Conservation (phyloP, 2,888 invertebrate species). For the Patella ulyssiponensis region DNA sequence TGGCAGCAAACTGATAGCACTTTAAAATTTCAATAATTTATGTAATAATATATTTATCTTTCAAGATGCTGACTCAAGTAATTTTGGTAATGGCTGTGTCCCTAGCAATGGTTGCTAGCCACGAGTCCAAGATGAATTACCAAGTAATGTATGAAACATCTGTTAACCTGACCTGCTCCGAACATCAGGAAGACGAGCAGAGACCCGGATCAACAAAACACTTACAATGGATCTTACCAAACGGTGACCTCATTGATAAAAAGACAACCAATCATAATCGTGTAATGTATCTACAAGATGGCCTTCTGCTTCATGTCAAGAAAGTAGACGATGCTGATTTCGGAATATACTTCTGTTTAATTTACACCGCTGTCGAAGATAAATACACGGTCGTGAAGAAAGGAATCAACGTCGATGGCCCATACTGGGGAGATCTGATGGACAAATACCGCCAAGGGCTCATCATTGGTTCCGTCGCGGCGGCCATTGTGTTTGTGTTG, state of each 20-base stretch:
- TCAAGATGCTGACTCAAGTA: too few relatives aligned
- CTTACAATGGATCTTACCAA: conserved; percentile 29
- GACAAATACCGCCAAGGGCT: conserved; percentile 29
- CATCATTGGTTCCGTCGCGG: conserved; percentile 30
- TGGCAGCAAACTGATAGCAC: too few relatives aligned
- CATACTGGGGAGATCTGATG: conserved; percentile 35
- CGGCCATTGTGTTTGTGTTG: conserved; percentile 20
- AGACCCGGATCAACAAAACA: background rate
- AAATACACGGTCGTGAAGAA: conserved; percentile 18
- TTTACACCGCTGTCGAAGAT: background rate
- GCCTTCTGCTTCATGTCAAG: conserved; percentile 31
- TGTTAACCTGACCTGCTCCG: conserved; percentile 29
- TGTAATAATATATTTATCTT: too few relatives aligned
- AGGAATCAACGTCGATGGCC: conserved; percentile 31
- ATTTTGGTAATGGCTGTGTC: too few relatives aligned
- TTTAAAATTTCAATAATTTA: too few relatives aligned
- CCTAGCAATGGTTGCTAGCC: too few relatives aligned
- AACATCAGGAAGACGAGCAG: background rate
- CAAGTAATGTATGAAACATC: conserved; percentile 26
- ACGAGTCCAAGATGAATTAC: background rate
- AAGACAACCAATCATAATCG: conserved; percentile 4
- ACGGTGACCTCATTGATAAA: conserved; percentile 16
- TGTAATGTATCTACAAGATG: conserved; percentile 21
- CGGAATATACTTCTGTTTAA: conserved; percentile 52
- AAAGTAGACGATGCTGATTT: conserved; percentile 53